These are phyloP conservation scores for Phasia obesa DNA, from an alignment of 2,888 invertebrate genomes.

Conservation along the genomic window DNA sequence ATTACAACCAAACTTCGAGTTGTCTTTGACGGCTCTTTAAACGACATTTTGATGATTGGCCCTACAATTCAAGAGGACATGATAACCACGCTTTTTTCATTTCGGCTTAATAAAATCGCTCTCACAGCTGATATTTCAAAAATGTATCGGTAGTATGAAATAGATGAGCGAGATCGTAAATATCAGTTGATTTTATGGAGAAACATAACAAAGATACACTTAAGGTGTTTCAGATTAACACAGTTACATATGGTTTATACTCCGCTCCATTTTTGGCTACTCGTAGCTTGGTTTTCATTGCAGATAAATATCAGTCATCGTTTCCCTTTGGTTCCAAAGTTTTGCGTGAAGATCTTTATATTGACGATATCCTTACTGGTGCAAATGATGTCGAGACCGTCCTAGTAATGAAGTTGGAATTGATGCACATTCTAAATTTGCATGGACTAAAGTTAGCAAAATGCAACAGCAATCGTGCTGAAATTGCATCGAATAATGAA, in stretches of 20 bases:
- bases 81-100: conserved; percentile 44
- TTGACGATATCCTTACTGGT: neutral
- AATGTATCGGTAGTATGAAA: conserved; percentile 67
- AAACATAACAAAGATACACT: conserved; percentile 36
- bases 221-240: conserved; percentile 65
- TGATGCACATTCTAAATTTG: neutral
- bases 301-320: conserved; percentile 29
- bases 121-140: conserved; percentile 67
- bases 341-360: conserved; percentile 26
- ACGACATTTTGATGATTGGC: conserved; percentile 58
- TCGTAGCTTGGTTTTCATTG: conserved; percentile 46
- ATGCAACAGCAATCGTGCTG: neutral
- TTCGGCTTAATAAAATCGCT: conserved; percentile 57
- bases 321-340: conserved; percentile 9
- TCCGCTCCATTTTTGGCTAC: conserved; percentile 54
- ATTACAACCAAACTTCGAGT: conserved; percentile 35
- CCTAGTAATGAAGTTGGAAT: neutral
- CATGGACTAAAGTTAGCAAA: neutral
- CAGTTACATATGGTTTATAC: conserved; percentile 52
- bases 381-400: neutral
- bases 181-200: conserved; percentile 70
- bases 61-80: conserved; percentile 60
- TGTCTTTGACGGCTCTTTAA: conserved; percentile 48
- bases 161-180: conserved; percentile 53
- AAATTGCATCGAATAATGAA: too few species aligned